Evolutionary conservation across 2,113 vertebrate species (phyloP), one percentile per base, ranked within the genome.

Genomic region (Rhinogobius similis): DNA sequence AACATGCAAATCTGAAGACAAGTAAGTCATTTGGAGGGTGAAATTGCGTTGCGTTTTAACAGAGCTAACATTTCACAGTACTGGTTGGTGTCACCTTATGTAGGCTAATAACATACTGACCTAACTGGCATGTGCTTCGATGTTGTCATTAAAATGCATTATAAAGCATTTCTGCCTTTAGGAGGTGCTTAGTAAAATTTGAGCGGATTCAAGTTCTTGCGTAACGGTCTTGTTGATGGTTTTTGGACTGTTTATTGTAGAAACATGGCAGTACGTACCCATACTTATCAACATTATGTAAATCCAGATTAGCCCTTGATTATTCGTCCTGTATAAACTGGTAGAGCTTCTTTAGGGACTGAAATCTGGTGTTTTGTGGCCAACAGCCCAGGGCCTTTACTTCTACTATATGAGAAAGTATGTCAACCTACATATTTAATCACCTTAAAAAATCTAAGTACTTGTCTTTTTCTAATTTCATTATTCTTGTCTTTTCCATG

Each of bases 261-360:
- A 63, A 29, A 72, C 32, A 69, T 50, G 41, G 61, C n/a, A 32
- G 38, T 24, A 18, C 48, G 36, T 24, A 65, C 24, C n/a, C 66
- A 68, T 48, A 62, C 66, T 68, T 41, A 77, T 64, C 62, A 48
- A 52, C 65, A 78, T 72, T 61, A 63, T 78, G 79, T 82, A 85
- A 87, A 84, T 82, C 89, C 87, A 88, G 88, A 90, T 91, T 82
- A 86, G 73, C 78, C 79, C 82, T 84, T 88, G 67, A 87, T 84
- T 72, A 79, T 87, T 87, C 76, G 76, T 26, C 68, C 67, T 74
- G 72, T 65, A 80, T 70, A 81, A 87, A 85, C 74, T 79, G 74
- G 75, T 38, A 64, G 70, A 82, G 55, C 75, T 70, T 86, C 85
- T 71, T 89, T 88, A 86, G 86, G 71, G 46, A 63, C 75, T 62